Conservation (phyloP, 2,113 vertebrate genomes). For the Elaphurus davidianus region DNA sequence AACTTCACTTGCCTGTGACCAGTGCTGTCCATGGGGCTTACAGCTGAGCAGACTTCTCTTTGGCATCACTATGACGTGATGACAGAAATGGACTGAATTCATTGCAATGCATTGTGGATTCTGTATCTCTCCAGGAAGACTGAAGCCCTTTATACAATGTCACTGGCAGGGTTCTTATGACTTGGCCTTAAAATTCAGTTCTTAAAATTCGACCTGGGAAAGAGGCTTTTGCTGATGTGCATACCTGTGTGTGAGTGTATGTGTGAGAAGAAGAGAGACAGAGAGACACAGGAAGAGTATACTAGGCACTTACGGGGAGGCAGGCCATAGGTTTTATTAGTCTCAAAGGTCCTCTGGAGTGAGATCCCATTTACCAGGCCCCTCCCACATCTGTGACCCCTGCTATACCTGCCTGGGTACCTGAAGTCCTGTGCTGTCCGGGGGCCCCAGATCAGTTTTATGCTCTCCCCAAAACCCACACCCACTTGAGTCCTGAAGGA, state of each 20-base stretch:
- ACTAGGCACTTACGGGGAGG: rapidly evolving
- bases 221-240: background rate
- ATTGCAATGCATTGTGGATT: background rate
- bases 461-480: background rate
- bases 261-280: background rate
- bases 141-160: rapidly evolving
- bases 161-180: too few relatives aligned
- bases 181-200: too few relatives aligned
- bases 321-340: background rate
- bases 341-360: background rate
- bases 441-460: background rate
- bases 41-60: background rate
- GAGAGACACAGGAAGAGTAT: background rate
- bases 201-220: background rate
- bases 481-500: background rate
- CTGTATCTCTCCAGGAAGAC: too few relatives aligned
- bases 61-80: too few relatives aligned
- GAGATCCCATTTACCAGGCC: background rate
- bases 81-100: background rate
- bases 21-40: background rate
- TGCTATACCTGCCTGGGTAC: background rate
- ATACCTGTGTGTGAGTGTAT: background rate
- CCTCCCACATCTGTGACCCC: too few relatives aligned
- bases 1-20: background rate
- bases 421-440: background rate